Evolutionary conservation across 2,888 invertebrate species (phyloP).

Genomic region (Polia nebulosa): DNA sequence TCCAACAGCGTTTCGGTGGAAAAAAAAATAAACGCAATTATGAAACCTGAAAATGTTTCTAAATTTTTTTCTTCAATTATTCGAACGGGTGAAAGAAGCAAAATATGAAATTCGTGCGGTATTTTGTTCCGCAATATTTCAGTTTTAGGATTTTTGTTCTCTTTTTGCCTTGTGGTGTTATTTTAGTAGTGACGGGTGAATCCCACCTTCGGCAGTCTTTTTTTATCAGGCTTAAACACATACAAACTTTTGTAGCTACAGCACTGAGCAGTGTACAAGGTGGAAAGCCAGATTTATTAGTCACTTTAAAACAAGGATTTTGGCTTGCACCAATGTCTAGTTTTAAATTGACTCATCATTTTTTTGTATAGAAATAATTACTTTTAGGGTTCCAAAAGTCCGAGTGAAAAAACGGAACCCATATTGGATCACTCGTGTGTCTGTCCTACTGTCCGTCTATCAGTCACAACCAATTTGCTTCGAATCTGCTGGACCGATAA

Average conservation of each 20-base stretch:
- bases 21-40: conserved; percentile 45
- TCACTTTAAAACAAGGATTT: not conserved
- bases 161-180: not conserved
- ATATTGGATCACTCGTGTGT: too few relatives aligned
- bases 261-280: not conserved
- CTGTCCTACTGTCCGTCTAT: too few relatives aligned
- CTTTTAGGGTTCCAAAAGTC: too few relatives aligned
- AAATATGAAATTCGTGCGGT: not conserved
- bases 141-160: not conserved
- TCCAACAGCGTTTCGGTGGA: conserved; percentile 24
- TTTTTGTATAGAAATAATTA: too few relatives aligned
- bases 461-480: too few relatives aligned
- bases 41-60: conserved; percentile 26
- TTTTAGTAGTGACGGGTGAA: not conserved
- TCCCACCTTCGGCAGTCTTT: not conserved
- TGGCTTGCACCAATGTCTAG: too few relatives aligned
- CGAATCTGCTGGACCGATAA: too few relatives aligned
- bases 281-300: not conserved
- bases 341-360: too few relatives aligned
- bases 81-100: not conserved
- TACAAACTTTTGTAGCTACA: not conserved
- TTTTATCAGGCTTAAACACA: not conserved
- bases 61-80: conserved; percentile 25
- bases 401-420: too few relatives aligned
- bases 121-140: not conserved